Conservation (phyloP, 2,797 vertebrate species). For the Macropodus opercularis region DNA sequence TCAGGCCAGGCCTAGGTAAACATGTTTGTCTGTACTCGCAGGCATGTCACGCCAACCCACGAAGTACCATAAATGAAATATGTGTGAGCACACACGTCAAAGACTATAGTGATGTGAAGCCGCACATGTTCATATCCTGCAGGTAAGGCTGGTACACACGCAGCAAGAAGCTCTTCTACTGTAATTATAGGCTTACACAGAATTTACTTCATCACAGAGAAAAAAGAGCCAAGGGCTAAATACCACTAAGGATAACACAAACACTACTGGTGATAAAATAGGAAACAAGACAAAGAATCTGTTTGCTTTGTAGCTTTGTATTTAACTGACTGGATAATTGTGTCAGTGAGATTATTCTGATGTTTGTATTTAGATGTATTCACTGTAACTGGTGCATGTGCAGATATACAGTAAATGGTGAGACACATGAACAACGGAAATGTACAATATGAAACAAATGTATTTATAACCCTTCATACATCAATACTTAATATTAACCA, state of each 20-base stretch:
- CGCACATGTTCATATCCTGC: conserved; percentile 25
- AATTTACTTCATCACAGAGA: conserved; percentile 12
- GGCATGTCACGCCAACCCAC: conserved; percentile 1
- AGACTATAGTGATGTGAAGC: conserved; percentile 23
- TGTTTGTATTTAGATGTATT: no score
- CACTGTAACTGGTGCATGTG: no score
- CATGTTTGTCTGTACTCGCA: conserved; percentile 10
- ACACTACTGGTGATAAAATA: background rate
- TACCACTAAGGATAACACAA: conserved; percentile 5
- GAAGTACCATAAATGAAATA: conserved; percentile 31
- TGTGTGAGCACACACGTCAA: background rate
- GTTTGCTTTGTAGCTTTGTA: no score
- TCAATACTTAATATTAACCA: no score
- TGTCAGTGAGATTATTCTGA: no score
- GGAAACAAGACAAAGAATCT: background rate
- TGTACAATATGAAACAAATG: no score
- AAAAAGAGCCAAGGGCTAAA: conserved; percentile 1
- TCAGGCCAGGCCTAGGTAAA: conserved; percentile 14
- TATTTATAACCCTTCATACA: no score
- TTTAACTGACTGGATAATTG: background rate
- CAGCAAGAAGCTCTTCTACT: background rate
- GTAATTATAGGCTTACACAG: conserved; percentile 30
- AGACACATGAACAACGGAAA: no score
- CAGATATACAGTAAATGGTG: no score
- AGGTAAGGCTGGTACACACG: conserved; percentile 41